These are phyloP conservation scores for Typhlichthys eigenmanni DNA, from an alignment of 2,797 vertebrate genomes.

Conservation along the genomic window DNA sequence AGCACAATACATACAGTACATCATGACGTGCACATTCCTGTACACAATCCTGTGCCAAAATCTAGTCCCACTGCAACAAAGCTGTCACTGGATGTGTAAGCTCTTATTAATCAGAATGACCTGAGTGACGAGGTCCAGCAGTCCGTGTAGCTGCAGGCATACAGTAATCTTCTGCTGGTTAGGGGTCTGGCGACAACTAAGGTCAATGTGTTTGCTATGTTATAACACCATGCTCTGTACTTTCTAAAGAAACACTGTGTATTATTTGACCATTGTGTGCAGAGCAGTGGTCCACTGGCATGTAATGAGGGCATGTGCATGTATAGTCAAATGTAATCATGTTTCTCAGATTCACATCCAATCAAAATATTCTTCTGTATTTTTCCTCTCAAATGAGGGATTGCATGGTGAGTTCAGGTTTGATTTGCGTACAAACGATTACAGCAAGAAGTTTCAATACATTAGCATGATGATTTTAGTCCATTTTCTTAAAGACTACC, in stretches of 20 bases:
- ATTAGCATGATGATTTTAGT: too few species aligned
- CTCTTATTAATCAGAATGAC: conserved; percentile 43
- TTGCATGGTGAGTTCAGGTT: too few species aligned
- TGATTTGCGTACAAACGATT: too few species aligned
- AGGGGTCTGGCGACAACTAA: conserved; percentile 13
- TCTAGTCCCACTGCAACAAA: neutral
- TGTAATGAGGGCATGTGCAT: too few species aligned
- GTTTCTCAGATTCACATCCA: neutral
- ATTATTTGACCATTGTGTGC: neutral
- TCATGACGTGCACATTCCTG: conserved; percentile 13
- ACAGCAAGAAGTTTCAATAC: too few species aligned
- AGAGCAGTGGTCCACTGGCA: too few species aligned
- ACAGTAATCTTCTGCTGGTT: conserved; percentile 26
- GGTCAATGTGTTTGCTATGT: conserved; percentile 4
- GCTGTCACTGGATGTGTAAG: conserved; percentile 30
- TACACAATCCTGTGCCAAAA: neutral
- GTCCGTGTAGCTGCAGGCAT: conserved; percentile 6
- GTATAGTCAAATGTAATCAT: neutral
- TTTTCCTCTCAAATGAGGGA: too few species aligned
- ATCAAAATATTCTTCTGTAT: neutral
- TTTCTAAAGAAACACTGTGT: conserved; percentile 1
- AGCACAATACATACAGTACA: conserved; percentile 7
- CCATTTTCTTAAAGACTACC: conserved; percentile 16
- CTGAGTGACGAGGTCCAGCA: conserved; percentile 38
- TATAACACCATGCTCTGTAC: too few species aligned